Evolutionary conservation across 2,797 vertebrate species (phyloP).

Genomic region (Octomys mimax): DNA sequence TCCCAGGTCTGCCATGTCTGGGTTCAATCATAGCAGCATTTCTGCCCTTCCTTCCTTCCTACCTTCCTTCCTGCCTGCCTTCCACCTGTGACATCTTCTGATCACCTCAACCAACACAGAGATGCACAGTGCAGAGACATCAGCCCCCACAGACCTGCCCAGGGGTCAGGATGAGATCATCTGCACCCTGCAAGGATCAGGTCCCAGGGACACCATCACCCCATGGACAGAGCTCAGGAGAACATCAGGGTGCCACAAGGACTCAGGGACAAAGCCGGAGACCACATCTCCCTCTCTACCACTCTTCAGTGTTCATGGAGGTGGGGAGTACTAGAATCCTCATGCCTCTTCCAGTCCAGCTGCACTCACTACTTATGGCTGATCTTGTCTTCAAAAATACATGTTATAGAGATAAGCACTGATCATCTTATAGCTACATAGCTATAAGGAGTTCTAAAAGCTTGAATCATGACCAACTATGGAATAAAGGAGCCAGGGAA

Average conservation of each 20-base stretch:
- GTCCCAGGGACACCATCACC: no score
- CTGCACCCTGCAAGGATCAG: neutral
- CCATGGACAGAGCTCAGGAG: neutral
- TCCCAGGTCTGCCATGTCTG: neutral
- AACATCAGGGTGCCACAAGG: neutral
- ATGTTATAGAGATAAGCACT: neutral
- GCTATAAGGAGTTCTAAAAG: neutral
- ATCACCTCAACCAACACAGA: neutral
- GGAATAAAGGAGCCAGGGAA: neutral
- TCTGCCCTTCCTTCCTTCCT: neutral
- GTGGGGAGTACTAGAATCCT: neutral
- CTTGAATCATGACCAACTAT: slow-evolving; percentile 1
- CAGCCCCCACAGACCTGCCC: neutral
- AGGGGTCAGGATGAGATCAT: neutral
- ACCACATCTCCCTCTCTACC: neutral
- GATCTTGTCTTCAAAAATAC: neutral
- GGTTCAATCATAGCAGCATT: neutral
- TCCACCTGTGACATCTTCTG: neutral
- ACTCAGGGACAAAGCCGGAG: no score
- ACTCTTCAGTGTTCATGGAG: neutral
- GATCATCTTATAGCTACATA: neutral
- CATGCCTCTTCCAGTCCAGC: neutral
- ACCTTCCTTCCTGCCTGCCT: neutral
- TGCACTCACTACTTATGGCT: neutral
- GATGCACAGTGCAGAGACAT: neutral